These are phyloP conservation scores for Bovichtus diacanthus DNA, from an alignment of 2,797 vertebrate genomes.

Conservation along the genomic window DNA sequence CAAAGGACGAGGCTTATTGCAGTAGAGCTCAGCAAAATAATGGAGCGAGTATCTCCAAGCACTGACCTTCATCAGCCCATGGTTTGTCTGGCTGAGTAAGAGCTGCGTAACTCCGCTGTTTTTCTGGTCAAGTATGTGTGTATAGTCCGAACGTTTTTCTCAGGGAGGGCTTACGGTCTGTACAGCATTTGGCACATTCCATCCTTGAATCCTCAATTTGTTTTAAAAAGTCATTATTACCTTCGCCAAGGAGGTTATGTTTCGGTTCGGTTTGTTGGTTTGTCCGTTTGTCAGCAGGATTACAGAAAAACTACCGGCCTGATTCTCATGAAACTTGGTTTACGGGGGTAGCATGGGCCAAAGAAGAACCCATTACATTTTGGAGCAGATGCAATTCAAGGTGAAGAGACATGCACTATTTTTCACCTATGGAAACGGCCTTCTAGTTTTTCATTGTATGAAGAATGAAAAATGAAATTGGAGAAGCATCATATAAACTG, in stretches of 20 bases:
- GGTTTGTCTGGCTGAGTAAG: background rate
- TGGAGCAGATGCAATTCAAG: too few species aligned
- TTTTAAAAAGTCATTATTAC: background rate
- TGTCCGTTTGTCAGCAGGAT: too few species aligned
- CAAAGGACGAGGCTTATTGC: conserved; percentile 10
- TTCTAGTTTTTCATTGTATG: background rate
- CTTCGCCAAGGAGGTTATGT: too few species aligned
- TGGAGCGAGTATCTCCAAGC: conserved; percentile 6
- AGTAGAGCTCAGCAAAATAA: conserved; percentile 27
- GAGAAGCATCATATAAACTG: background rate
- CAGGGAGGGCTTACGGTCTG: background rate
- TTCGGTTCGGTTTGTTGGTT: too few species aligned
- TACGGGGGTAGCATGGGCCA: too few species aligned
- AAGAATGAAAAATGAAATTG: background rate
- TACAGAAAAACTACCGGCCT: too few species aligned
- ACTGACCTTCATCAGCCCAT: conserved; percentile 33
- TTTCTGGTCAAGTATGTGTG: background rate
- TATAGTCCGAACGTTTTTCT: background rate
- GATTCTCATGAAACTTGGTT: too few species aligned
- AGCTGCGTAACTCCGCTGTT: background rate
- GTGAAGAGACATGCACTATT: too few species aligned
- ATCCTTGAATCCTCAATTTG: background rate
- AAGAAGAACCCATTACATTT: too few species aligned
- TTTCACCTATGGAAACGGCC: too few species aligned
- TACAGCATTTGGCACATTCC: background rate